Percentiles rank a stretch among this genome's conserved stretches.
Conservation (phyloP, 2,113 vertebrate genomes). For the Cyprinodon brontotheroides region DNA sequence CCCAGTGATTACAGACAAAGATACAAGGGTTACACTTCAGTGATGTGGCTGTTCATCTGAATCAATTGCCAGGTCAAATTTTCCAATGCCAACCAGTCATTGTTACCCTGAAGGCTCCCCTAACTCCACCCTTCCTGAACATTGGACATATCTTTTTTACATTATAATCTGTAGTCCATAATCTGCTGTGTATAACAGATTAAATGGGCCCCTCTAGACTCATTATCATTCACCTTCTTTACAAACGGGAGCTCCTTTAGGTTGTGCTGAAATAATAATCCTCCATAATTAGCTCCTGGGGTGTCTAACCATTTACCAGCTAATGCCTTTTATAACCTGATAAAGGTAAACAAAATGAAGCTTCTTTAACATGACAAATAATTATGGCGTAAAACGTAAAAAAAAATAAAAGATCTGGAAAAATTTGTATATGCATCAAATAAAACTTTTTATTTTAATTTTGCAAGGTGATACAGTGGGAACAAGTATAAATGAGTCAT, state of each 20-base stretch:
- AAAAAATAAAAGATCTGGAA: neutral
- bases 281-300: slow-evolving; percentile 9
- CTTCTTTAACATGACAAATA: neutral
- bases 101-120: too few relatives aligned
- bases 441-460: neutral
- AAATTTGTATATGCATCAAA: neutral
- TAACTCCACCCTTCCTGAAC: neutral
- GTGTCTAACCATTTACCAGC: slow-evolving; percentile 13
- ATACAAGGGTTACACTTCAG: too few relatives aligned
- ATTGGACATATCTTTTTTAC: slow-evolving; percentile 16
- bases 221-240: slow-evolving; percentile 10
- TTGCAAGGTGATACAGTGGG: neutral
- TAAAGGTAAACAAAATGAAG: slow-evolving; percentile 29
- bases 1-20: too few relatives aligned
- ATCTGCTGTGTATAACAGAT: slow-evolving; percentile 18
- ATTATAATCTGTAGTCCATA: neutral
- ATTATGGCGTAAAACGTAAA: neutral
- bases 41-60: too few relatives aligned
- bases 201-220: neutral
- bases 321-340: slow-evolving; percentile 11
- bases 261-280: slow-evolving; percentile 28
- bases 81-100: too few relatives aligned
- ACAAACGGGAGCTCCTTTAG: slow-evolving; percentile 2
- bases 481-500: neutral
- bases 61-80: neutral